Conservation (phyloP, 2,888 invertebrate species). For the Megastigmus dorsalis region DNA sequence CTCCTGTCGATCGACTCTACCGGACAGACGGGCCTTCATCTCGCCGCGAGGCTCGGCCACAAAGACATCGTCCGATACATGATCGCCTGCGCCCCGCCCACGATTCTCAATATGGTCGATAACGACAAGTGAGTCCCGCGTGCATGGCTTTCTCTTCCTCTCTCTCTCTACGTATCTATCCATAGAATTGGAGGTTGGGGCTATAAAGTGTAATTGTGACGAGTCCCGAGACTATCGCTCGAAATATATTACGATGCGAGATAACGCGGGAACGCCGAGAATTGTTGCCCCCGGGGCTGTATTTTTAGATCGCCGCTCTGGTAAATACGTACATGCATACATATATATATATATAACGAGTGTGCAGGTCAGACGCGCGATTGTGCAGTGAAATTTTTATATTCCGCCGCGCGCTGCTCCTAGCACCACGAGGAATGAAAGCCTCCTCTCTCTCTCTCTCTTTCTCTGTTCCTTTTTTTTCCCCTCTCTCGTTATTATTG, state of each 20-base stretch:
- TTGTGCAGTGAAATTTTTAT: not conserved
- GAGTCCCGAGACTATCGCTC: not conserved
- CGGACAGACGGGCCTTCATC: conserved; percentile 93
- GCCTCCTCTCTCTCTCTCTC: not conserved
- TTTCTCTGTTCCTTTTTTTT: too few relatives aligned
- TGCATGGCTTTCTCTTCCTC: too few relatives aligned
- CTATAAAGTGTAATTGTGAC: too few relatives aligned
- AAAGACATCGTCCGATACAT: conserved; percentile 93
- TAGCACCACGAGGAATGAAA: not conserved
- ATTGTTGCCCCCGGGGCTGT: not conserved
- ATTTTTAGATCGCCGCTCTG: not conserved
- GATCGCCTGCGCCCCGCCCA: conserved; percentile 88
- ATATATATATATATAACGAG: not conserved
- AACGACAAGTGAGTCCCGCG: conserved; percentile 88
- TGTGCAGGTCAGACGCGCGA: not conserved
- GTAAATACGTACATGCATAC: not conserved
- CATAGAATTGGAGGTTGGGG: too few relatives aligned
- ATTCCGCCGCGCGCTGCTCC: too few relatives aligned
- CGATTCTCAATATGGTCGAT: conserved; percentile 90
- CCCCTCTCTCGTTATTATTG: not conserved
- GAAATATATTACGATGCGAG: not conserved
- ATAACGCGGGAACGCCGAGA: not conserved
- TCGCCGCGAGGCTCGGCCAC: conserved; percentile 91
- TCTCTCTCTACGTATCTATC: too few relatives aligned
- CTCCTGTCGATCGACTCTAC: conserved; percentile 86